A percentile compares a stretch with the other conserved stretches of the same genome.
These are phyloP conservation scores for Frankliniella intonsa DNA, from an alignment of 2,888 invertebrate genomes.

Conservation along the genomic window DNA sequence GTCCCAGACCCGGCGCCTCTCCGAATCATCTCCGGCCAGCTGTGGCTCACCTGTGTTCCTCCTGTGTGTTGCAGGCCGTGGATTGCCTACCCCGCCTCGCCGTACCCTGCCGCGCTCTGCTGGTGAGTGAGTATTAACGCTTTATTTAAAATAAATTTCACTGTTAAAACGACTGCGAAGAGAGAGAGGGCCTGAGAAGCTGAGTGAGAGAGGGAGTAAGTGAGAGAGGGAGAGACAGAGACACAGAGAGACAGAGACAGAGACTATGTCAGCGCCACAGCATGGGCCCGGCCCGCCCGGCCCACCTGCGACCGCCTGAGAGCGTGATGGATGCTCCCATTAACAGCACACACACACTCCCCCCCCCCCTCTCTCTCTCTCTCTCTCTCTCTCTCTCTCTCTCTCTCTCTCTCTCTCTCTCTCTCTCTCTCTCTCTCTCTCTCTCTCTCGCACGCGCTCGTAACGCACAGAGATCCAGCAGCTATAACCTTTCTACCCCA, in stretches of 20 bases:
- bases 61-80: background rate
- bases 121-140: background rate
- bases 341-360: too few species aligned
- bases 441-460: background rate
- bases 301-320: background rate
- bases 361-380: background rate
- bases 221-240: background rate
- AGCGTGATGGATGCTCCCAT: background rate
- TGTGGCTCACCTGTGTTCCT: background rate
- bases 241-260: background rate
- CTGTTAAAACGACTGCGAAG: too few species aligned
- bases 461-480: too few species aligned
- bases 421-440: background rate
- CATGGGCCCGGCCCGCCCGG: background rate
- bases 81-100: background rate
- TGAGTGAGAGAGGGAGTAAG: background rate
- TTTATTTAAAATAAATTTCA: too few species aligned
- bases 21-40: too few species aligned
- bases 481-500: too few species aligned
- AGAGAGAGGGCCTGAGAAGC: too few species aligned
- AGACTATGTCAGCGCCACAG: background rate
- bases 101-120: background rate
- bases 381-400: background rate
- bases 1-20: too few species aligned
- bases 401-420: background rate